Evolutionary conservation across 2,888 invertebrate species (phyloP), one percentile per base, ranked within the genome.

Genomic region (Mythimna albipuncta): DNA sequence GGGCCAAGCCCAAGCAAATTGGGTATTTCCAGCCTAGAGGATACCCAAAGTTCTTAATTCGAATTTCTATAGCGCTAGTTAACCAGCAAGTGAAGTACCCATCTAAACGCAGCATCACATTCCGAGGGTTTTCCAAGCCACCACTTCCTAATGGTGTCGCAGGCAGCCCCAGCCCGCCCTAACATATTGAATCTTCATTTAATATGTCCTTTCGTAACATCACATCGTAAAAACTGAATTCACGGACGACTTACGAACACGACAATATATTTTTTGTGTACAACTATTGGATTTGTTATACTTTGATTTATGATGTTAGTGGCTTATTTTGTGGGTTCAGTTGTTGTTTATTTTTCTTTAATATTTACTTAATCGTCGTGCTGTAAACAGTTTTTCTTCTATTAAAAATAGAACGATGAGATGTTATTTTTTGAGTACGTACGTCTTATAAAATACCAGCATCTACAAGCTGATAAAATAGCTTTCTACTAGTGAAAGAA

Each of bases 121-220:
- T 93, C 95, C 94, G 90, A 91, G 88, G 94, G 94, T 91, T 92
- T 93, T 93, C 93, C 93, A 91, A 91, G 90, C 92, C 92, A 92
- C 92, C 94, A 94, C 94, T 93, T 94, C 94, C 93, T 96, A 95
- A 95, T 95, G 94, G 95, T 93, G 92, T 91, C 91, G 91, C 90
- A 87, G 85, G 83, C 82, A 89, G 87, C 84, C 89, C 87, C 85
- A 88, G 85, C 88, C 90, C 90, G 77, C 87, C 89, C 90, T 89
- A 91, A 94, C 93, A 94, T 94, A 95, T 95, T 94, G 94, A 94
- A 94, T 94, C 94, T 94, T 94, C 93, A 94, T 93, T 93, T 92
- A 92, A 93, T 93, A 92, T 91, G 89, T 92, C 90, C 90, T 89
- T 90, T 90, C 86, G 89, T 88, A 89, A 89, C 89, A 84, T 76